Evolutionary conservation across 1,140 invertebrate species (phyloP), one percentile per base, ranked within the genome.

Genomic region (Cylas formicarius): DNA sequence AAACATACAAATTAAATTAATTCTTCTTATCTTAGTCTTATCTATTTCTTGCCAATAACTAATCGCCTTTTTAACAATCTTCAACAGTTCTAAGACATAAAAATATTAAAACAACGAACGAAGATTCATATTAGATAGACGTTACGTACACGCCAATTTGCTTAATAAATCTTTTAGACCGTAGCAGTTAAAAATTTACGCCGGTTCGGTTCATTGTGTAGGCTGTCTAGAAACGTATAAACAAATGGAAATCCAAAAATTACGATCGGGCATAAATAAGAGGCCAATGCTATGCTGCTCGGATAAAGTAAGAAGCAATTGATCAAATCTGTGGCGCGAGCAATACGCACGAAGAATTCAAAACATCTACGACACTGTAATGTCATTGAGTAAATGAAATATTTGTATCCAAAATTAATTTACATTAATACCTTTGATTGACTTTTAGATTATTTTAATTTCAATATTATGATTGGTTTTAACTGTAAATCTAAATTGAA

Each of bases 191-290:
- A 32, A 32, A 42, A 42, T 42, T 32, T 42, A 42, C 39, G 29
- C 28, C 39, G 22, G 27, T 31, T 42, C 17, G 16, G 19, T 20
- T 5, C 19, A 42, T 42, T 42, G 39, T 42, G 24, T 19, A 42
- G 17, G 39, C 39, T 42, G 39, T 42, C 39, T 32, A 22, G 34
- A 19, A 42, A 42, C 21, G 27, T 42, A 42, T 42, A 42, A 42
- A 42, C 39, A 42, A 42, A 42, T 42, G 39, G 28, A 42, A 32
- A 42, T 42, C 39, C 39, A 32, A 42, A 42, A 42, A 32, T 42
- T 42, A 42, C 39, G 39, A 42, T 42, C 27, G 28, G 18, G 26
- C 39, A 42, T 42, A 42, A 42, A 42, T 42, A 42, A 27, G 28
- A 42, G 34, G 18, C 19, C 39, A 42, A 32, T 42, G 39, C 39